Percentiles rank a stretch among this genome's conserved stretches.
phyloP scores from a whole-genome alignment of 2,113 vertebrate genomes.

The Phoenicopterus ruber region DNA sequence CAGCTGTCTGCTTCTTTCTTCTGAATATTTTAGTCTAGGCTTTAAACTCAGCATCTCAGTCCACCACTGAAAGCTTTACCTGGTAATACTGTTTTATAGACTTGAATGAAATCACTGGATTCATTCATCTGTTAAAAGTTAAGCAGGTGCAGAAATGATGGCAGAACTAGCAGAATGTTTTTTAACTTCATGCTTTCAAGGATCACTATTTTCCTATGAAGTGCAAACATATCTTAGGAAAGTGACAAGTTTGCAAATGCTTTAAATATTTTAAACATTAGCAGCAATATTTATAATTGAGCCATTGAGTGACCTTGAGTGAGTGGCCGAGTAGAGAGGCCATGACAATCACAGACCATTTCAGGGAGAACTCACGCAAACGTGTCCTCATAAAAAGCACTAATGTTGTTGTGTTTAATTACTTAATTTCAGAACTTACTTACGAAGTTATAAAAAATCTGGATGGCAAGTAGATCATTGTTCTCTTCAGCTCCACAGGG shows the following conservation, averaged over 20 bases:
- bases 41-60: background rate
- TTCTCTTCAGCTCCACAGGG: slow-evolving; percentile 3
- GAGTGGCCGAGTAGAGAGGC: background rate
- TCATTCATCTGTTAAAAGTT: background rate
- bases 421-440: background rate
- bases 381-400: background rate
- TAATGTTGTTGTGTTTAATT: background rate
- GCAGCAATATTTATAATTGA: background rate
- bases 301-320: background rate
- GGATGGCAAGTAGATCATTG: background rate
- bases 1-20: background rate
- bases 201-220: background rate
- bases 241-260: background rate
- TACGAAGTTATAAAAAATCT: background rate
- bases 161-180: background rate
- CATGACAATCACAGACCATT: background rate
- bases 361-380: background rate
- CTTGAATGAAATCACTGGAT: background rate
- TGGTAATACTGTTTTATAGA: background rate
- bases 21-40: background rate
- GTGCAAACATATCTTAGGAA: background rate
- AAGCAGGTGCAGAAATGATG: background rate
- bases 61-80: background rate
- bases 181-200: background rate
- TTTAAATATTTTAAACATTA: background rate